phyloP scores from a whole-genome alignment of 2,797 vertebrate genomes.

The Cyclopterus lumpus region DNA sequence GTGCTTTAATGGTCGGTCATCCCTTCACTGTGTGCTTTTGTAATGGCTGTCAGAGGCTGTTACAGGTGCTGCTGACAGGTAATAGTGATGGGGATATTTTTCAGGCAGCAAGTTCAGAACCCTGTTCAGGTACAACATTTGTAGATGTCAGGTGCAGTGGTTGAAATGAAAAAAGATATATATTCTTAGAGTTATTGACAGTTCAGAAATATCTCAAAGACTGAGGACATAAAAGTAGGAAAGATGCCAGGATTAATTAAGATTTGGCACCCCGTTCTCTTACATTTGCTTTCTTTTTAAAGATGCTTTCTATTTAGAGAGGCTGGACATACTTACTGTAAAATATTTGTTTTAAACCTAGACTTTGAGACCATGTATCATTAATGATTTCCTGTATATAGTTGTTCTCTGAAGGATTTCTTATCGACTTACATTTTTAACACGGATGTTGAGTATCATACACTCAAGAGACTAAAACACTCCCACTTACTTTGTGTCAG shows the following conservation, averaged over 20 bases:
- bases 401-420: constrained; percentile 24
- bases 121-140: constrained; percentile 14
- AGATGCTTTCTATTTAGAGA: not conserved
- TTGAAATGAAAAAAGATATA: not conserved
- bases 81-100: constrained; percentile 7
- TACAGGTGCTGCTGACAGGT: constrained; percentile 14
- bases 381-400: constrained; percentile 17
- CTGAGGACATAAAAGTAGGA: not conserved
- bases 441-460: constrained; percentile 13
- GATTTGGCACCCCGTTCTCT: not conserved
- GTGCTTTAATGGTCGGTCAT: constrained; percentile 1
- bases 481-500: constrained; percentile 24
- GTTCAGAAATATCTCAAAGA: constrained; percentile 2
- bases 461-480: constrained; percentile 24
- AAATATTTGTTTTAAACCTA: not conserved
- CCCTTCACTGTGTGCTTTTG: not conserved
- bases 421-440: constrained; percentile 20
- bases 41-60: constrained; percentile 22
- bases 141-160: not conserved
- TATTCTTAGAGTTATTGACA: constrained; percentile 22
- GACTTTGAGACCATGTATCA: constrained; percentile 6
- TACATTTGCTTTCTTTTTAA: not conserved
- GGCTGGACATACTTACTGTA: not conserved
- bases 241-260: constrained; percentile 3
- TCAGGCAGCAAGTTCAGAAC: constrained; percentile 21